These are phyloP conservation scores for Drosophila kepulauana DNA, from an alignment of 1,140 invertebrate genomes.

Conservation along the genomic window DNA sequence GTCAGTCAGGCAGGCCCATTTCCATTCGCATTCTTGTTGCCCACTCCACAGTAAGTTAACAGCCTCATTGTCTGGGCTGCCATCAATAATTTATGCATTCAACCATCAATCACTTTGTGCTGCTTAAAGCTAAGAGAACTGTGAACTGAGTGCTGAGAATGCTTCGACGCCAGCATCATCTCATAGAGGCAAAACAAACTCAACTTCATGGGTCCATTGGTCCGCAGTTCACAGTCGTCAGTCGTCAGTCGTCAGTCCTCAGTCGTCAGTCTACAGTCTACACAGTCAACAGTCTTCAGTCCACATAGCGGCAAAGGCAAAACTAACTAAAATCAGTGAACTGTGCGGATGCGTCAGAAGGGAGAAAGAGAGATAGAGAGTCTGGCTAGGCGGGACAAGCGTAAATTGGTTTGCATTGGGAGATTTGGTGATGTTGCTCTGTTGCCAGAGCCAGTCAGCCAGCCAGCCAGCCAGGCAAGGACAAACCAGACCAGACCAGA, in stretches of 20 bases:
- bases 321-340: conserved; percentile 77
- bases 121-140: conserved; percentile 68
- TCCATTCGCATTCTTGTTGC: neutral
- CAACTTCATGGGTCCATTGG: conserved; percentile 34
- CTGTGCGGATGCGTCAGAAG: conserved; percentile 46
- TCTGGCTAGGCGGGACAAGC: conserved; percentile 49
- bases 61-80: conserved; percentile 15
- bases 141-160: conserved; percentile 53
- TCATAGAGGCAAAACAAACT: conserved; percentile 34
- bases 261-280: conserved; percentile 12
- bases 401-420: conserved; percentile 71
- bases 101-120: conserved; percentile 81
- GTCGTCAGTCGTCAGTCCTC: conserved; percentile 6
- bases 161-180: conserved; percentile 18
- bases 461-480: neutral
- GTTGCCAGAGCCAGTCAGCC: conserved; percentile 5
- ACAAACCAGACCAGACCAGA: conserved; percentile 17
- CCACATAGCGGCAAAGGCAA: conserved; percentile 10
- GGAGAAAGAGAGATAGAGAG: conserved; percentile 17
- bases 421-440: conserved; percentile 20
- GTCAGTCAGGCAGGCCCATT: too few species aligned
- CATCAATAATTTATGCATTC: conserved; percentile 83
- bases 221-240: conserved; percentile 21
- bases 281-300: neutral
- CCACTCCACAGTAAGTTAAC: neutral